These are phyloP conservation scores for Delichon dasypus DNA, from an alignment of 2,797 vertebrate genomes.

Conservation along the genomic window DNA sequence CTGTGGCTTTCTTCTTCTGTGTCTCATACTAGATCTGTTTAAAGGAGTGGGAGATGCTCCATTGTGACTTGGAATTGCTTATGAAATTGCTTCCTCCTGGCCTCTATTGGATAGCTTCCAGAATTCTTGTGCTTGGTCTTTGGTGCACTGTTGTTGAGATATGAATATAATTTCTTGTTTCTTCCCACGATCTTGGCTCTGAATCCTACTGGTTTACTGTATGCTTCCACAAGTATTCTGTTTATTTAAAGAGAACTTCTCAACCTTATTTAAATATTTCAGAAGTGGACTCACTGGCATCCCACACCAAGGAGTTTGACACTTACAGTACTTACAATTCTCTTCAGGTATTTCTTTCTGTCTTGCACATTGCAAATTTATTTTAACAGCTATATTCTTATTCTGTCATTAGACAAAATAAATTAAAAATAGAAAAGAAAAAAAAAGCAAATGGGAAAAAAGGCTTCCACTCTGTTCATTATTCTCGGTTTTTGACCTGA, in stretches of 20 bases:
- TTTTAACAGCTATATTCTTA: not conserved
- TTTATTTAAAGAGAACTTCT: conserved; percentile 19
- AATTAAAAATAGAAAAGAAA: not conserved
- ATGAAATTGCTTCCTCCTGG: conserved; percentile 30
- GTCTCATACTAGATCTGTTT: not conserved
- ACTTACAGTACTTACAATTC: not conserved
- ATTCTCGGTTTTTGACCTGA: conserved; percentile 9
- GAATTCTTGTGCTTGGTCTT: not conserved
- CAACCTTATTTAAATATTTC: conserved; percentile 10
- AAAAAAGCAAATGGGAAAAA: not conserved
- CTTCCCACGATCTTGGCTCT: conserved; percentile 22
- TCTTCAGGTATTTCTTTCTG: conserved; percentile 35
- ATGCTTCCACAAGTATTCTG: not conserved
- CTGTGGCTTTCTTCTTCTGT: not conserved
- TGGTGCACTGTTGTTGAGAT: not conserved
- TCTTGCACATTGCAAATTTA: not conserved
- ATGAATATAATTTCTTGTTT: not conserved
- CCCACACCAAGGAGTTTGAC: not conserved
- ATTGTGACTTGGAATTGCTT: not conserved
- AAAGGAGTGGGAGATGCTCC: not conserved
- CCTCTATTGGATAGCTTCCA: not conserved
- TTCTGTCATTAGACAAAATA: not conserved
- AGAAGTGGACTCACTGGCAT: not conserved
- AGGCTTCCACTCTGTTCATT: not conserved
- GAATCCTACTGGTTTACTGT: not conserved